Percentiles rank a stretch among this genome's conserved stretches.
Conservation (phyloP, 92 coral and sea anemone genomes). For the Palythoa grandiflora region DNA sequence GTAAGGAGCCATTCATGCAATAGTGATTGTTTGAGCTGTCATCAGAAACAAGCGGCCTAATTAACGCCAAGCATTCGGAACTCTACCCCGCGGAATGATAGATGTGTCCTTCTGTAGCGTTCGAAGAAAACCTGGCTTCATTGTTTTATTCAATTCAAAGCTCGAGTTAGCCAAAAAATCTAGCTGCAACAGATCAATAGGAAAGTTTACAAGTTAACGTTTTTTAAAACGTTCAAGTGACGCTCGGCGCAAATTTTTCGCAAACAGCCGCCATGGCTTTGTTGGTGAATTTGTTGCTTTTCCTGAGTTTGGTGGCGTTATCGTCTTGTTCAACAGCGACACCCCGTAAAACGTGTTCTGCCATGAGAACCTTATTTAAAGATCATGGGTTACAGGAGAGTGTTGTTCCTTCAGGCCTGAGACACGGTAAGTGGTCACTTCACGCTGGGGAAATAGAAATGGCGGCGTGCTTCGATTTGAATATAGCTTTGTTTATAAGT, state of each 20-base stretch:
- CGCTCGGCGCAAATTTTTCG: conserved; percentile 25
- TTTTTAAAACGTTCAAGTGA: neutral
- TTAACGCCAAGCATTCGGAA: conserved; percentile 37
- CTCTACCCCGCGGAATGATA: neutral
- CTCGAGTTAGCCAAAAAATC: neutral
- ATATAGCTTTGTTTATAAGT: neutral
- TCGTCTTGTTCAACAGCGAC: conserved; percentile 6
- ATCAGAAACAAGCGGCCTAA: conserved; percentile 29
- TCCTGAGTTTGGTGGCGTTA: conserved; percentile 9
- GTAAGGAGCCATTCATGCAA: conserved; percentile 17
- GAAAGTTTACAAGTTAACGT: neutral
- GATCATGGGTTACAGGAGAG: conserved; percentile 29
- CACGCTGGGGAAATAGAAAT: conserved; percentile 39
- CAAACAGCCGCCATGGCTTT: conserved; percentile 40
- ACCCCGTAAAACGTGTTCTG: conserved; percentile 24
- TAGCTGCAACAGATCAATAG: neutral
- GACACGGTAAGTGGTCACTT: conserved; percentile 42
- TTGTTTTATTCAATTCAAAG: neutral
- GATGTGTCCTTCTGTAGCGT: neutral
- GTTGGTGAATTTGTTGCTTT: conserved; percentile 20
- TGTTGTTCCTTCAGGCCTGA: conserved; percentile 13
- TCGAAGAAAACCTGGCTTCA: neutral
- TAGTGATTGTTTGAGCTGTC: conserved; percentile 33
- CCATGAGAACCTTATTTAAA: conserved; percentile 28
- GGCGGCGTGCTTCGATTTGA: conserved; percentile 27